Conservation (phyloP, 2,113 vertebrate species). For the Barnardius zonarius region DNA sequence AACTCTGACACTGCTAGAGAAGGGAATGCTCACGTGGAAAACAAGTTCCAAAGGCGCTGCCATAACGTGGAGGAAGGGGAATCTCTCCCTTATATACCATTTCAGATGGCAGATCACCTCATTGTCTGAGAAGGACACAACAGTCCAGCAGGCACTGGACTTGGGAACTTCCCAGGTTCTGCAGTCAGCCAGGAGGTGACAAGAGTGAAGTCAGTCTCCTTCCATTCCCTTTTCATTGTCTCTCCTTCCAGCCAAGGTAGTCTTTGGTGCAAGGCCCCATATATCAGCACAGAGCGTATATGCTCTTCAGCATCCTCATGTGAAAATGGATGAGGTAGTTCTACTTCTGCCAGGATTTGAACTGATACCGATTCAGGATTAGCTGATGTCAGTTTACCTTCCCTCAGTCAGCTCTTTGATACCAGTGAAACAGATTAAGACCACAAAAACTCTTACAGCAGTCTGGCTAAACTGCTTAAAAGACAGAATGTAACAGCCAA, state of each 20-base stretch:
- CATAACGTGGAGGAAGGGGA: not conserved
- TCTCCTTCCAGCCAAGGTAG: not conserved
- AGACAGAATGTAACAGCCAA: not conserved
- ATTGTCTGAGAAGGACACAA: not conserved
- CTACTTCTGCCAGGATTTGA: not conserved
- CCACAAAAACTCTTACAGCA: not conserved
- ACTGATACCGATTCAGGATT: not conserved
- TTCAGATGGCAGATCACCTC: not conserved
- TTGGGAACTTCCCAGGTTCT: not conserved
- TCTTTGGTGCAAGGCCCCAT: not conserved
- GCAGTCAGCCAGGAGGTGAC: not conserved
- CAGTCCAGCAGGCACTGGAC: not conserved
- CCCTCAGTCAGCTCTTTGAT: not conserved
- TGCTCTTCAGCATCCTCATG: not conserved
- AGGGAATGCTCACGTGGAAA: not conserved
- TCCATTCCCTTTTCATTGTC: not conserved
- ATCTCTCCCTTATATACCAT: not conserved
- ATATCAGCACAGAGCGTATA: accelerated
- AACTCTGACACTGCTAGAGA: not conserved
- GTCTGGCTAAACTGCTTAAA: not conserved
- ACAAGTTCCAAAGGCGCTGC: not conserved
- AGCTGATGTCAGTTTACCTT: not conserved
- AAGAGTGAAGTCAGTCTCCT: not conserved
- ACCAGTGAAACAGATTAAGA: not conserved
- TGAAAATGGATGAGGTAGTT: not conserved